phyloP scores from a whole-genome alignment of 2,888 invertebrate species.

The Cephus sareptanus region DNA sequence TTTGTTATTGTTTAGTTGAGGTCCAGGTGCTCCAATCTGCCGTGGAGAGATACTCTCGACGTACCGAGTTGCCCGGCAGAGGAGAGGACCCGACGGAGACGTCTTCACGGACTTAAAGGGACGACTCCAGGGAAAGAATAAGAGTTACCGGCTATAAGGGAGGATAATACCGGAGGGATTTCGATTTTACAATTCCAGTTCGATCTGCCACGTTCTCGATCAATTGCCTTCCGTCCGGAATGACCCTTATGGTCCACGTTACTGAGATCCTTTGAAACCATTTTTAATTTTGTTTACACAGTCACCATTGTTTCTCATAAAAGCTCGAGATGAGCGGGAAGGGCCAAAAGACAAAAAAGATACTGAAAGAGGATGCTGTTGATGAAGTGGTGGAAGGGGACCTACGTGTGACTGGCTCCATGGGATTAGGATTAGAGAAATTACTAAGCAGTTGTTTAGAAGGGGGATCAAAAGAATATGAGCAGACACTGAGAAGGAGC shows the following conservation, averaged over 20 bases:
- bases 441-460: neutral
- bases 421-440: slow-evolving; percentile 8
- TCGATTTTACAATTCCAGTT: too few relatives aligned
- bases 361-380: neutral
- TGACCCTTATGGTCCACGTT: neutral
- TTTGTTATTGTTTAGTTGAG: too few relatives aligned
- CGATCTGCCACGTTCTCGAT: too few relatives aligned
- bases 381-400: neutral
- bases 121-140: too few relatives aligned
- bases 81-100: too few relatives aligned
- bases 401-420: slow-evolving; percentile 2
- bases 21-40: too few relatives aligned
- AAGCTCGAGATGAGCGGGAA: neutral
- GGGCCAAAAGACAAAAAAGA: neutral
- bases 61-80: too few relatives aligned
- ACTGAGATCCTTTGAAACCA: neutral
- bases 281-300: neutral
- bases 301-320: neutral
- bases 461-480: neutral
- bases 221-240: neutral
- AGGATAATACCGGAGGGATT: too few relatives aligned
- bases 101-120: too few relatives aligned
- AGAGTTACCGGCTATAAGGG: too few relatives aligned
- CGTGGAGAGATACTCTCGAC: too few relatives aligned
- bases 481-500: neutral